Evolutionary conservation across 2,797 vertebrate species (phyloP).

Genomic region (Leucoraja ocellata): DNA sequence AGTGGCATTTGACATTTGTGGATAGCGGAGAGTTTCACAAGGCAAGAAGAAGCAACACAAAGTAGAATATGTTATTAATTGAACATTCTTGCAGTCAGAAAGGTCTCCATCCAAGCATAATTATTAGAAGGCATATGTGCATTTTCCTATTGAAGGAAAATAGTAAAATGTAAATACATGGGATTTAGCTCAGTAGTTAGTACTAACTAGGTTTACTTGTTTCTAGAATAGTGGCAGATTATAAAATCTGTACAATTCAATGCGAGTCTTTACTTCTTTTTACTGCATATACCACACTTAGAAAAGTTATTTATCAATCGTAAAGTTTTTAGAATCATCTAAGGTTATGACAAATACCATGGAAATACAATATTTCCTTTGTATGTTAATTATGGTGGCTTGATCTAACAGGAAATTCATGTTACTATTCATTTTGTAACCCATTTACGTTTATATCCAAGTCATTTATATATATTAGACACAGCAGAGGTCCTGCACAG

Average conservation of each 20-base stretch:
- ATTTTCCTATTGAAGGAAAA: not conserved
- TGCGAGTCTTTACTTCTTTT: not conserved
- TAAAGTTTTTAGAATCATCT: no score
- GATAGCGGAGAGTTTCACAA: not conserved
- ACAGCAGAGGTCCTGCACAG: no score
- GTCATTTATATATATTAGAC: no score
- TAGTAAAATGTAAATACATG: not conserved
- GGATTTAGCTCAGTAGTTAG: not conserved
- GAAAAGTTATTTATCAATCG: no score
- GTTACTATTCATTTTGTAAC: not conserved
- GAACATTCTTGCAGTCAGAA: not conserved
- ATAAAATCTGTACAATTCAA: not conserved
- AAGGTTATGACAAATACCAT: no score
- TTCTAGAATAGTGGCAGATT: not conserved
- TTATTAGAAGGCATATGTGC: not conserved
- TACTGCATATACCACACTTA: no score
- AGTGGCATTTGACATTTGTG: not conserved
- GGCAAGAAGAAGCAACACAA: not conserved
- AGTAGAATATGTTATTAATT: not conserved
- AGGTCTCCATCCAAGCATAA: not conserved
- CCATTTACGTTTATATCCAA: no score
- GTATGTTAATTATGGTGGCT: not conserved
- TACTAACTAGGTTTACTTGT: not conserved
- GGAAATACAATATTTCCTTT: not conserved
- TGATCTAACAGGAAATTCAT: not conserved